phyloP scores from a whole-genome alignment of 1,140 invertebrate genomes.

The Aethina tumida region DNA sequence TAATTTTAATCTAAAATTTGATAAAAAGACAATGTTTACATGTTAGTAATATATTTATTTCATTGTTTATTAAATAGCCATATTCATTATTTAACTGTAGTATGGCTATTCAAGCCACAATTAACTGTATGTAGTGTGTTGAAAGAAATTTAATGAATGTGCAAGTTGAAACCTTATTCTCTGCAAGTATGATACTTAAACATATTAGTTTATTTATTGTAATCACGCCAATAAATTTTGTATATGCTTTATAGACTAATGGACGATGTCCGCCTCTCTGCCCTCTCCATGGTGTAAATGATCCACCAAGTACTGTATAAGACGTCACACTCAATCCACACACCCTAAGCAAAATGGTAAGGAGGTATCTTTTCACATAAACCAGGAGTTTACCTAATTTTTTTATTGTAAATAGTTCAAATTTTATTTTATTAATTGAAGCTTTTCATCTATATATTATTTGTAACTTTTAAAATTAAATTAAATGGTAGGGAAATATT shows the following conservation, averaged over 20 bases:
- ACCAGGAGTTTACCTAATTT: not conserved
- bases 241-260: slow-evolving; percentile 20
- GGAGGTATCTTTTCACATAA: not conserved
- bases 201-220: slow-evolving; percentile 1
- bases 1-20: too few species aligned
- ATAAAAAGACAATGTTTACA: too few species aligned
- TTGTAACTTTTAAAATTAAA: not conserved
- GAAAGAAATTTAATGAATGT: not conserved
- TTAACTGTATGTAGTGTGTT: not conserved
- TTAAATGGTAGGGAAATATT: not conserved
- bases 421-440: slow-evolving; percentile 1
- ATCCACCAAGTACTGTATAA: slow-evolving; percentile 13
- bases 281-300: slow-evolving; percentile 20
- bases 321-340: too few species aligned
- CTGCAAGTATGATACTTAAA: too few species aligned
- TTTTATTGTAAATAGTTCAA: not conserved
- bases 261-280: slow-evolving; percentile 24
- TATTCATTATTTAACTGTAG: too few species aligned
- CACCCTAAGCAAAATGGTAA: too few species aligned
- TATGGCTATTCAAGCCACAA: too few species aligned
- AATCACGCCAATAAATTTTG: not conserved
- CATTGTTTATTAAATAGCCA: too few species aligned
- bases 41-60: too few species aligned
- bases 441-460: not conserved
- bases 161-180: not conserved